These are phyloP conservation scores for Hirtodrosophila duncani DNA, from an alignment of 2,888 invertebrate genomes.

Conservation along the genomic window DNA sequence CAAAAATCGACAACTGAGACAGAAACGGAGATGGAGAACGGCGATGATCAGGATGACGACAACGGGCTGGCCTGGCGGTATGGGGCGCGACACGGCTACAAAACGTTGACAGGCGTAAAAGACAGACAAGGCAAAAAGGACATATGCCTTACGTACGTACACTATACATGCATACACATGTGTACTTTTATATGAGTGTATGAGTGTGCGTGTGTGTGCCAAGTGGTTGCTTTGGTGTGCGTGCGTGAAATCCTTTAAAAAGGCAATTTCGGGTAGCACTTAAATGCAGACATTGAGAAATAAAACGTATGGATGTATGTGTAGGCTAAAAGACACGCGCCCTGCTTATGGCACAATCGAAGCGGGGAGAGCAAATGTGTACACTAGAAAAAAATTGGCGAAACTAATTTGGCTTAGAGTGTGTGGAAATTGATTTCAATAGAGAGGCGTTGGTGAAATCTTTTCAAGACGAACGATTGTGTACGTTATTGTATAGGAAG, in stretches of 20 bases:
- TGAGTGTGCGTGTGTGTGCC: not conserved
- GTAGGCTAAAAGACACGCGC: constrained; percentile 29
- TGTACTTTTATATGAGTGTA: constrained; percentile 1
- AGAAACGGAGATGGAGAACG: constrained; percentile 13
- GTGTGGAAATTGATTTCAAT: too few species aligned
- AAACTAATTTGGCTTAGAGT: too few species aligned
- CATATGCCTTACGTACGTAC: constrained; percentile 12
- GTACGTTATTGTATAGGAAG: too few species aligned
- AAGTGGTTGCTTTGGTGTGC: too few species aligned
- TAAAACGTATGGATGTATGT: constrained; percentile 23
- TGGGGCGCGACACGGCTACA: constrained; percentile 5
- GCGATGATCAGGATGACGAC: constrained; percentile 29
- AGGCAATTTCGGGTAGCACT: constrained; percentile 72
- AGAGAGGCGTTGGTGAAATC: too few species aligned
- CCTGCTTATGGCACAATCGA: constrained; percentile 1
- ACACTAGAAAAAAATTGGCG: too few species aligned
- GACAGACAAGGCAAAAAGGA: constrained; percentile 37
- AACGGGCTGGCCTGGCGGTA: too few species aligned
- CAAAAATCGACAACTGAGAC: constrained; percentile 38
- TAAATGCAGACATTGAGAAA: constrained; percentile 63
- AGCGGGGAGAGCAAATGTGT: too few species aligned
- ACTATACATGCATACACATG: not conserved
- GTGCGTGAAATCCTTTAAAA: constrained; percentile 69
- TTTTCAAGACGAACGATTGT: too few species aligned
- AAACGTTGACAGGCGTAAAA: constrained; percentile 58